Conservation (phyloP, 2,888 invertebrate species). For the Agelastica alni region DNA sequence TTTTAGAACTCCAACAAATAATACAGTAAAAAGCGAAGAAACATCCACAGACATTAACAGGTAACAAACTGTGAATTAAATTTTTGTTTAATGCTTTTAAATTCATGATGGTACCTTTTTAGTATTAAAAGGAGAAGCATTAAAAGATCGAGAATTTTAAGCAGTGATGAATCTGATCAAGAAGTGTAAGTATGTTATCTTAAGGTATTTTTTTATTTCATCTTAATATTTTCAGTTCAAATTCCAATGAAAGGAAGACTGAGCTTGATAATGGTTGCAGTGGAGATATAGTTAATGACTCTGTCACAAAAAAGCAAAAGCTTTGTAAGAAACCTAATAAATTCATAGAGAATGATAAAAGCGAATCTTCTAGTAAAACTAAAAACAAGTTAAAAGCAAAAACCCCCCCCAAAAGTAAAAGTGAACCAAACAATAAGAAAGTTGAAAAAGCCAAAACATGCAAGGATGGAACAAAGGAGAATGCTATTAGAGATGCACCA, state of each 20-base stretch:
- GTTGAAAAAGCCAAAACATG: conserved; percentile 4
- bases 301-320: conserved; percentile 20
- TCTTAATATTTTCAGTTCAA: neutral
- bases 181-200: conserved; percentile 30
- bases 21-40: neutral
- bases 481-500: no score
- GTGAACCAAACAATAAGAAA: neutral
- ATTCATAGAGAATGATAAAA: neutral
- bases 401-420: conserved; percentile 3
- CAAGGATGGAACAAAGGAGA: conserved; percentile 7
- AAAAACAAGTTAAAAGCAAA: neutral
- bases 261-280: neutral
- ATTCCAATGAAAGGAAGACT: neutral
- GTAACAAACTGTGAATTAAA: neutral
- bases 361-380: neutral
- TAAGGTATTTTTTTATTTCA: neutral
- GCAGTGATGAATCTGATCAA: conserved; percentile 36
- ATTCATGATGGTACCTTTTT: neutral
- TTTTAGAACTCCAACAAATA: conserved; percentile 7
- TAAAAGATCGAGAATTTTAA: conserved; percentile 33
- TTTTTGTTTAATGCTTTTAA: neutral
- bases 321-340: neutral
- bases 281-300: conserved; percentile 5
- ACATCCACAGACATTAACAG: conserved; percentile 3
- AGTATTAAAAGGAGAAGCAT: conserved; percentile 15